phyloP scores from a whole-genome alignment of 2,888 invertebrate species.

The Drosophila algonquin region DNA sequence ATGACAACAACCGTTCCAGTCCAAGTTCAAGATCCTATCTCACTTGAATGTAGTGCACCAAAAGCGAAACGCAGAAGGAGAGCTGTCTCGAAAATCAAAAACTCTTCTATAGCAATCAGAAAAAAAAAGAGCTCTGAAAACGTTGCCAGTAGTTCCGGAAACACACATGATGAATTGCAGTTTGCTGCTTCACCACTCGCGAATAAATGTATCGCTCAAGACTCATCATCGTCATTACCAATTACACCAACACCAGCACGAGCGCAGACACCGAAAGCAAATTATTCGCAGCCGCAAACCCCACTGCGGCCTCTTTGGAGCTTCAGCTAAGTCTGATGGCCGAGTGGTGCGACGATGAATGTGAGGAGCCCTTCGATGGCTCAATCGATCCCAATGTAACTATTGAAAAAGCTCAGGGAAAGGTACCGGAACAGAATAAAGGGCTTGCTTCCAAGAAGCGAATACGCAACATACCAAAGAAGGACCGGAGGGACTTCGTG shows the following conservation, averaged over 20 bases:
- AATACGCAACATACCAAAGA: conserved; percentile 83
- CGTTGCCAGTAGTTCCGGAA: background rate
- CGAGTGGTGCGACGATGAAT: conserved; percentile 44
- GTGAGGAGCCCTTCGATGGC: conserved; percentile 24
- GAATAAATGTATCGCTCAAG: background rate
- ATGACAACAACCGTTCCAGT: background rate
- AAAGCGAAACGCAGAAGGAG: background rate
- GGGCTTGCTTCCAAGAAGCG: conserved; percentile 50
- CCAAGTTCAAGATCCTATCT: background rate
- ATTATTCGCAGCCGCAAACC: background rate
- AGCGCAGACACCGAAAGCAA: background rate
- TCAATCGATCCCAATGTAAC: background rate
- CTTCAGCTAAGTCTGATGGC: conserved; percentile 85
- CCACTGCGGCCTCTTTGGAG: conserved; percentile 80
- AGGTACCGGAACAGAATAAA: background rate
- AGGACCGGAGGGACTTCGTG: conserved; percentile 81
- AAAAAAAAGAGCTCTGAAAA: background rate
- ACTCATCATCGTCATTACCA: conserved; percentile 6
- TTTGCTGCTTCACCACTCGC: background rate
- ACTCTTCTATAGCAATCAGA: background rate
- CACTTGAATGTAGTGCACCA: background rate
- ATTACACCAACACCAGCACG: conserved; percentile 14
- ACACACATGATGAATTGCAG: background rate
- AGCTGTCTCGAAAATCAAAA: background rate
- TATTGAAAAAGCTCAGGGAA: background rate